These are phyloP conservation scores for Orthosia gracilis DNA, from an alignment of 2,888 invertebrate species.

Conservation along the genomic window DNA sequence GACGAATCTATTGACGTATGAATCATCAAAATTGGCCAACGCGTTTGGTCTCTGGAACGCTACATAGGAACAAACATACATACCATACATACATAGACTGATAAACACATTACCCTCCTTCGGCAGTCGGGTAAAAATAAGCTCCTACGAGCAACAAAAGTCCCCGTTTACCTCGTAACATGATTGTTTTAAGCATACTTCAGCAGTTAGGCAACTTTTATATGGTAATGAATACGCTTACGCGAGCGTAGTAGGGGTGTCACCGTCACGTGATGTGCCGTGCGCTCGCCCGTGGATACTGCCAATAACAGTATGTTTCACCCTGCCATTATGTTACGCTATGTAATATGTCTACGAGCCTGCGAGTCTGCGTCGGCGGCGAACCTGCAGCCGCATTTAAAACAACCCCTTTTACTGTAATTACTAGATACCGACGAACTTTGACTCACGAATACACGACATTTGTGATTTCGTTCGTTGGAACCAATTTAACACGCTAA, in stretches of 20 bases:
- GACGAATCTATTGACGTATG: too few species aligned
- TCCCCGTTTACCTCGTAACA: constrained; percentile 30
- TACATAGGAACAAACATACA: too few species aligned
- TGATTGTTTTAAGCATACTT: constrained; percentile 64
- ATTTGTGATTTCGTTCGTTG: constrained; percentile 69
- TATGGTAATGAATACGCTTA: constrained; percentile 62
- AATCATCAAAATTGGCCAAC: too few species aligned
- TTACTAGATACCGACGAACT: constrained; percentile 75
- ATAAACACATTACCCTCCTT: too few species aligned
- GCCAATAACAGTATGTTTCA: constrained; percentile 81
- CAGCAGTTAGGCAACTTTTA: constrained; percentile 59
- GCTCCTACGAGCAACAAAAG: not conserved
- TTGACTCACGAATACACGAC: constrained; percentile 77
- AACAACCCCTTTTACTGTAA: constrained; percentile 79
- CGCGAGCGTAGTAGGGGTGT: constrained; percentile 69
- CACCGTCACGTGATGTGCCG: constrained; percentile 83
- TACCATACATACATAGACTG: too few species aligned
- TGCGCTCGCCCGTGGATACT: constrained; percentile 81
- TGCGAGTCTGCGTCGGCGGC: constrained; percentile 71
- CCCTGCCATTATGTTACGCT: constrained; percentile 77
- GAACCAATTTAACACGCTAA: constrained; percentile 64
- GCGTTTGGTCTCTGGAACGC: too few species aligned
- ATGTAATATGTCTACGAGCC: constrained; percentile 66
- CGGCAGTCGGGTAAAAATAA: not conserved
- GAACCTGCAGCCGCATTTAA: constrained; percentile 77